Base-by-base conservation (phyloP, 2,797 vertebrate genomes). In the Huso huso region DNA sequence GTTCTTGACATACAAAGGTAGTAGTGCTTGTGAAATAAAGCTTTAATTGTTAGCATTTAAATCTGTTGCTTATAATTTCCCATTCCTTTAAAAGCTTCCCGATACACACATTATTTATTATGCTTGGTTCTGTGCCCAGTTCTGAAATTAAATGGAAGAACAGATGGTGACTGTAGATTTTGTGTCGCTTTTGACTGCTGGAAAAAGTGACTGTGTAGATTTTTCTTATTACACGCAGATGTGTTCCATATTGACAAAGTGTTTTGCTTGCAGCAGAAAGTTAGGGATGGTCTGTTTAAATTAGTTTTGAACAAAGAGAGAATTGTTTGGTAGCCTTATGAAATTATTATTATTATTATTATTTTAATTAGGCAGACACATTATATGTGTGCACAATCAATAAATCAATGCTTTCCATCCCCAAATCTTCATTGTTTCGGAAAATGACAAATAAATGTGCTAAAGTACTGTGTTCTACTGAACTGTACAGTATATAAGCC, bases 101-200 rank as follows among this genome's bases (percentile, higher is more conserved):
- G 11, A 58, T 12, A 58, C 55, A 58, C 55, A 58, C 1, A 12
- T 58, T 12, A 6, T 7, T 58, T 58, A 58, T 58, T 58, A 12
- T 11, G 2, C 55, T 58, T 58, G 55, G 55, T 58, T 7, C 12
- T 58, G 55, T 58, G 55, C 10, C 55, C 55, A 58, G 55, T 12
- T 58, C 55, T 58, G 12, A 58, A 58, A 58, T 58, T 58, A 58
- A 58, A 58, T 58, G 55, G 55, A 58, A 58, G 55, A 58, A n/a
- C 55, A 58, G 55, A 58, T 58, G 55, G 55, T 7, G 55, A 58
- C 55, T n/a, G 55, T 58, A 58, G 55, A 58, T 11, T 58, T 58
- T 58, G 12, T 58, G 12, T n/a, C 6, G 2, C 55, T 10, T 58
- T n/a, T 58, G 12, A 58, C 55, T 58, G 55, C 55, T 58, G 55